Evolutionary conservation across 2,113 vertebrate species (phyloP), one percentile per base, ranked within the genome.

Genomic region (Tricholaema leucomelas): DNA sequence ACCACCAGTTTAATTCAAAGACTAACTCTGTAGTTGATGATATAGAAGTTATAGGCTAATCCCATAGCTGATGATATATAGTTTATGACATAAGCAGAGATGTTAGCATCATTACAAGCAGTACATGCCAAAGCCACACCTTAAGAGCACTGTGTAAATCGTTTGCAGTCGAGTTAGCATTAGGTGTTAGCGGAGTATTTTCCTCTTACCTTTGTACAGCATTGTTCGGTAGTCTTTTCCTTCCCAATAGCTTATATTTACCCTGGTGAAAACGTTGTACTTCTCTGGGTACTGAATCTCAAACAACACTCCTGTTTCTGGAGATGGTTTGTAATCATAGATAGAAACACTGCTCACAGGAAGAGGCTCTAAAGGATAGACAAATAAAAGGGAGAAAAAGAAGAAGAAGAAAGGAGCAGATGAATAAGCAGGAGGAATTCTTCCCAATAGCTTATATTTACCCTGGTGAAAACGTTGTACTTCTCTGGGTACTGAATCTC

Each of bases 211-310:
- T 99, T 99, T 99, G 70, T 99, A 99, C 20, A 99, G 96, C 97
- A 99, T 98, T 5, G 98, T 98, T 42, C 98, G 92, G 58, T 96
- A 98, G 65, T 99, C 98, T 31, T 74, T 97, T 20, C 98, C 98
- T 96, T 99, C 99, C n/a, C 97, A 98, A 71, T 98, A 99, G 97
- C 99, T 99, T 97, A 99, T 99, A 96, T 99, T 99, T 35, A 99
- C 99, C 87, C 99, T 97, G 81, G 98, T 99, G 95, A 99, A 99
- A 90, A 99, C 97, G 72, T 98, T 99, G 76, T 97, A 97, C 64
- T 98, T 98, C 72, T 98, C 97, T 5, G 98, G 98, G 84, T 98
- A 98, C 58, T 98, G 98, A 81, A 99, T 98, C 92, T 99, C 98
- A 95, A 99, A 99, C 61, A 99, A 92, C 24, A 99, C 98, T 67